These are phyloP conservation scores for Neotragus moschatus DNA, from an alignment of 2,113 vertebrate species.

Conservation along the genomic window DNA sequence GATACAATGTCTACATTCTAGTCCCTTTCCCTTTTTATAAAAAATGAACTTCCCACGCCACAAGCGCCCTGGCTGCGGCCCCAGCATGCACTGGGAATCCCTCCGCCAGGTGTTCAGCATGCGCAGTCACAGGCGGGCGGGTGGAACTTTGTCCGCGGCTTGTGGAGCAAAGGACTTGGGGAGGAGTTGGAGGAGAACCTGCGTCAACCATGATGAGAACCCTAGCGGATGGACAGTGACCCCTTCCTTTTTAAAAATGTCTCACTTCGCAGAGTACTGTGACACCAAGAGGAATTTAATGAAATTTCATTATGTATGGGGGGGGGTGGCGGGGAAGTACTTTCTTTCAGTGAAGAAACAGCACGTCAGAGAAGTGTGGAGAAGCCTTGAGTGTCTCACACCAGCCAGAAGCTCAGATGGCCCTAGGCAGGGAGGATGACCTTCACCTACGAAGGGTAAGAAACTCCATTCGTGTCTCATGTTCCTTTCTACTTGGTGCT, in stretches of 20 bases:
- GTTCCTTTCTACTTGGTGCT: neutral
- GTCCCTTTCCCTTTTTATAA: neutral
- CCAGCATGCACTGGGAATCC: rapidly evolving
- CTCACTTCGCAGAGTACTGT: neutral
- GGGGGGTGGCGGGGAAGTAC: rapidly evolving
- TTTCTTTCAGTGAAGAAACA: neutral
- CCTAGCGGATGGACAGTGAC: neutral
- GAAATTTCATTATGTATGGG: neutral
- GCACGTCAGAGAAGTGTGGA: rapidly evolving
- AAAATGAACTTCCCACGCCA: neutral
- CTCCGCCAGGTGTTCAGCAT: rapidly evolving
- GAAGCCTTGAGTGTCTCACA: neutral
- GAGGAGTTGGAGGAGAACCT: rapidly evolving
- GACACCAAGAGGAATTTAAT: neutral
- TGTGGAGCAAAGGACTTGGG: rapidly evolving
- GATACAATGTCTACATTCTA: neutral
- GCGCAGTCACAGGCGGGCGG: neutral
- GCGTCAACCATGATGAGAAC: rapidly evolving
- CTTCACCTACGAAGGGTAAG: neutral
- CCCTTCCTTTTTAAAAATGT: neutral
- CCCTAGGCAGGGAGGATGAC: neutral
- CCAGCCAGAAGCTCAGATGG: neutral
- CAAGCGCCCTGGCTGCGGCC: rapidly evolving
- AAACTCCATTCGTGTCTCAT: neutral
- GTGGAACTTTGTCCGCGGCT: neutral